Evolutionary conservation across 2,797 vertebrate genomes (phyloP).

Genomic region (Brachyalestes nurse): DNA sequence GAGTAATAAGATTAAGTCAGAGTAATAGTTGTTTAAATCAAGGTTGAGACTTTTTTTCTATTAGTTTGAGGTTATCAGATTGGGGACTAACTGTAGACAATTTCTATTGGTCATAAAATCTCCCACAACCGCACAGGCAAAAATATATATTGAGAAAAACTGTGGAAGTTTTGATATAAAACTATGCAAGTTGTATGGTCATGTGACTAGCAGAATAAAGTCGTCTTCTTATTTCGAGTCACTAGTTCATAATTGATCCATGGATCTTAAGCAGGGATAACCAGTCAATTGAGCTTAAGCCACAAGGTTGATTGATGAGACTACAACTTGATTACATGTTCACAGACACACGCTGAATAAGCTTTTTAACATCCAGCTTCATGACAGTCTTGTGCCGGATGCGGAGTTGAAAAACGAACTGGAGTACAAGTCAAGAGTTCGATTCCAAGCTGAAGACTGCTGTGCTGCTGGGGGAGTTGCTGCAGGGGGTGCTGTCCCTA

Average conservation of each 20-base stretch:
- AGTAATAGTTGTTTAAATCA: too few relatives aligned
- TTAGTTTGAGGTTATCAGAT: too few relatives aligned
- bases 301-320: neutral
- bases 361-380: neutral
- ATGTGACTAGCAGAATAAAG: conserved; percentile 40
- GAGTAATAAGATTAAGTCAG: too few relatives aligned
- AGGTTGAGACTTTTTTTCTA: too few relatives aligned
- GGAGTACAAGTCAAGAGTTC: neutral
- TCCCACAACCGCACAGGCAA: too few relatives aligned
- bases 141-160: too few relatives aligned
- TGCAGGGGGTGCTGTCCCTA: neutral
- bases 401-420: too few relatives aligned
- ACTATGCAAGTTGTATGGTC: neutral
- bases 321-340: conserved; percentile 26
- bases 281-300: conserved; percentile 24
- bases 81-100: too few relatives aligned
- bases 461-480: neutral
- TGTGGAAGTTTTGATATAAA: too few relatives aligned
- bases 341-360: conserved; percentile 16
- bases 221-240: neutral
- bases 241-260: conserved; percentile 30
- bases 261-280: conserved; percentile 34
- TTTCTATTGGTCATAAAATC: too few relatives aligned
- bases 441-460: neutral
- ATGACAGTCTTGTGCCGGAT: too few relatives aligned